Percentiles rank a stretch among this genome's conserved stretches.
Conservation (phyloP, 2,797 vertebrate genomes). For the Otolemur crassicaudatus region DNA sequence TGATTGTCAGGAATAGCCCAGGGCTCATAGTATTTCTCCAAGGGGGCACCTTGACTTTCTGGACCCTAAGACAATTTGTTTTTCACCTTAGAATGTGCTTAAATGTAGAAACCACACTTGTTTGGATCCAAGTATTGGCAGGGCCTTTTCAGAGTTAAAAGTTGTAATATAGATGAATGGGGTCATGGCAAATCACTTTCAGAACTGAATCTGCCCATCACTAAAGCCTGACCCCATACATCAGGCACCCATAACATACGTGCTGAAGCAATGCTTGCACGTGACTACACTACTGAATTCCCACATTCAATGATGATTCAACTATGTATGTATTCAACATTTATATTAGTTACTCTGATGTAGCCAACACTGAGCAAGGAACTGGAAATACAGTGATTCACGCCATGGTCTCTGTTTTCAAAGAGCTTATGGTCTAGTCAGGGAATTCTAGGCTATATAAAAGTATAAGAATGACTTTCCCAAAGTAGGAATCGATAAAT, state of each 20-base stretch:
- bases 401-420: not conserved
- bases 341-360: constrained; percentile 30
- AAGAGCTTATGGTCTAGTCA: not conserved
- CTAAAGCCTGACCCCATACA: not conserved
- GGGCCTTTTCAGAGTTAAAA: not conserved
- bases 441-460: not conserved
- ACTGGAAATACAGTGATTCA: not conserved
- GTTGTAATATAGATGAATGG: not conserved
- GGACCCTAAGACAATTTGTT: not conserved
- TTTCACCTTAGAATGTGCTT: not conserved
- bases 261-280: constrained; percentile 4
- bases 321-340: not conserved
- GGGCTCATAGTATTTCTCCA: not conserved
- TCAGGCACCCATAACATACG: not conserved
- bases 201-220: not conserved
- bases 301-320: not conserved
- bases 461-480: not conserved
- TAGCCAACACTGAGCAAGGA: not conserved
- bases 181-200: not conserved
- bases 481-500: not conserved
- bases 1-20: not conserved
- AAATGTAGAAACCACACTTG: not conserved
- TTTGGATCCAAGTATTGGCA: not conserved
- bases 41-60: not conserved
- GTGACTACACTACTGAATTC: not conserved